phyloP scores from a whole-genome alignment of 2,888 invertebrate species.

The Byasa hedistus region DNA sequence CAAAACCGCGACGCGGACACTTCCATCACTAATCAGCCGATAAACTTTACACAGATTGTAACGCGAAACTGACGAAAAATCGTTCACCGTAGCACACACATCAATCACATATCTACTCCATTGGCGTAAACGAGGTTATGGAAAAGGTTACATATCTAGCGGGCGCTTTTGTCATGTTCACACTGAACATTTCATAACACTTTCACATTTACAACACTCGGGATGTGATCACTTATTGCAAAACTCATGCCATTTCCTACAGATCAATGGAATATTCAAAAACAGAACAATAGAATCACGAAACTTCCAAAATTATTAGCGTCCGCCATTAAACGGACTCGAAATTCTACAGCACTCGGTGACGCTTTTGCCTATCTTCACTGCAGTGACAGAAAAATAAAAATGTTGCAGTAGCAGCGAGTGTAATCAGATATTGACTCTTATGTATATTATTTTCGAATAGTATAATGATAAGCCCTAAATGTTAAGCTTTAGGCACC shows the following conservation, averaged over 20 bases:
- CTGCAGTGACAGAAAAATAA: constrained; percentile 68
- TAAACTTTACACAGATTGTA: constrained; percentile 69
- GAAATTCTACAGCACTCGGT: constrained; percentile 75
- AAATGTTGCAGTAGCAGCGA: constrained; percentile 40
- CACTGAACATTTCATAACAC: constrained; percentile 76
- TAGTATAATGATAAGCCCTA: constrained; percentile 34
- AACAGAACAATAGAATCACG: constrained; percentile 78
- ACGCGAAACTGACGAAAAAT: constrained; percentile 77
- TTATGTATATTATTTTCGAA: constrained; percentile 29
- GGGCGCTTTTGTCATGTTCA: constrained; percentile 79
- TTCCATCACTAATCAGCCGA: constrained; percentile 77
- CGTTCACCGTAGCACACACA: constrained; percentile 86
- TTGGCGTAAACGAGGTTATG: constrained; percentile 89
- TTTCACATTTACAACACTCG: constrained; percentile 67
- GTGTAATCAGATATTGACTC: constrained; percentile 32
- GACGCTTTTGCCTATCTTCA: constrained; percentile 79
- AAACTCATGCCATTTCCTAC: constrained; percentile 64
- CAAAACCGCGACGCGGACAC: constrained; percentile 78
- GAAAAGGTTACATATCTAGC: constrained; percentile 85
- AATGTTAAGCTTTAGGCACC: constrained; percentile 38
- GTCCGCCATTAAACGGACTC: constrained; percentile 79
- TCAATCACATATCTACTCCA: constrained; percentile 87
- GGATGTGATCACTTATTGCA: constrained; percentile 58
- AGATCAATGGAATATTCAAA: constrained; percentile 60
- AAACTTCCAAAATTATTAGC: constrained; percentile 79